Base-by-base conservation (phyloP, 2,113 vertebrate genomes). In the Carassius auratus region DNA sequence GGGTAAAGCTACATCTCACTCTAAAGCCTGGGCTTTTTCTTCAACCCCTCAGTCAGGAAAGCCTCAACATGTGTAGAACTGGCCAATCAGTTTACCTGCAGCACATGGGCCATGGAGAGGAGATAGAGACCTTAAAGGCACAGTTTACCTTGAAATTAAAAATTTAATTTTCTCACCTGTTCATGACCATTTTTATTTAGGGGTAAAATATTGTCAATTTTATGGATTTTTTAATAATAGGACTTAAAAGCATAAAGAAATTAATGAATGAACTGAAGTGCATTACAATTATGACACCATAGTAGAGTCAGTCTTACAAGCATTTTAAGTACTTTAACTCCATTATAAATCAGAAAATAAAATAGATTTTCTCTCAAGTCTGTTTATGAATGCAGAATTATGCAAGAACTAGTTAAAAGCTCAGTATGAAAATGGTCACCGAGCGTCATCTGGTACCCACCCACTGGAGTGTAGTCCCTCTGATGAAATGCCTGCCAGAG, bases 401-500 rank as follows among this genome's bases (percentile, higher is more conserved):
- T 3, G 12, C 5, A 66, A 15, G 62, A 14, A 66, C 30, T 14
- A 66, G 26, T 6, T 64, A 30, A 13, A 30, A 30, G 21, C 21
- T 64, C 19, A 8, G 69, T 45, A 45, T 45, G 45, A 48, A 48
- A 48, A 48, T 48, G 45, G 45, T 76, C 14, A 38, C 7, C 42
- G 10, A 15, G 12, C 12, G 52, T 52, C 50, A 52, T 36, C 8
- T 77, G 71, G 12, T 15, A 90, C 96, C 7, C 88, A 98, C 98
- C 98, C 8, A 97, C 92, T 57, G 62, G 55, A 0, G 75, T 26
- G 14, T 99, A 99, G 69, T 95, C 94, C 86, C 92, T 86, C 12
- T 93, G 85, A 84, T 99, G 99, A 91, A 99, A 99, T 30, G 89
- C 86, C 5, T 97, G 88, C 98, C 97, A 99, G 82, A 99, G 91